These are phyloP conservation scores for Rhopalosiphum maidis DNA, from an alignment of 1,140 invertebrate genomes.

Conservation along the genomic window DNA sequence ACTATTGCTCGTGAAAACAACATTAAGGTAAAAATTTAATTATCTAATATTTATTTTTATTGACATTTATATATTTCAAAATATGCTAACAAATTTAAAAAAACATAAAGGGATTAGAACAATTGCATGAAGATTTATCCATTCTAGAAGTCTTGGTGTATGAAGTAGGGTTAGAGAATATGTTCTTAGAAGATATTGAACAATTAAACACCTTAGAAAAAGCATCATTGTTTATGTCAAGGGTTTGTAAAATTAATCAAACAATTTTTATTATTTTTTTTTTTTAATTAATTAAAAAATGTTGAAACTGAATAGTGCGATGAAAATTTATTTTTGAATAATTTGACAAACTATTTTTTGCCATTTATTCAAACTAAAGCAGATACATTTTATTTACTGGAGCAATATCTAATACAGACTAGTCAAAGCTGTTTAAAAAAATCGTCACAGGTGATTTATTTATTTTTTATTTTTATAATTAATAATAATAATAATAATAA, in stretches of 20 bases:
- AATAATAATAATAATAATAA: not conserved
- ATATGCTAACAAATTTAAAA: too few species aligned
- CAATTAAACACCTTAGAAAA: constrained; percentile 46
- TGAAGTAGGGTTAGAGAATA: constrained; percentile 30
- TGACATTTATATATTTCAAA: not conserved
- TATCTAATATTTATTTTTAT: not conserved
- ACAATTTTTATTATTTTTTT: not conserved
- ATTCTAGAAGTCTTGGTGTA: constrained; percentile 51
- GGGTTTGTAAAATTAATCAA: constrained; percentile 23
- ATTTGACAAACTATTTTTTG: constrained; percentile 40
- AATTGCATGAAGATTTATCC: constrained; percentile 49
- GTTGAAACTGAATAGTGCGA: constrained; percentile 24
- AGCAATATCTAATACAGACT: constrained; percentile 31
- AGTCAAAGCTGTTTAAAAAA: constrained; percentile 39
- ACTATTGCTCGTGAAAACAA: constrained; percentile 53
- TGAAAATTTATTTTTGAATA: constrained; percentile 35
- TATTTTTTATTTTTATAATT: not conserved
- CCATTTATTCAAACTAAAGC: constrained; percentile 47
- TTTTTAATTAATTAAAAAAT: not conserved
- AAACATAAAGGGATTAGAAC: constrained; percentile 33
- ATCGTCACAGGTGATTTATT: constrained; percentile 12
- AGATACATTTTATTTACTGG: constrained; percentile 40
- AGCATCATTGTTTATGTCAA: constrained; percentile 50
- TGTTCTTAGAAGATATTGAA: constrained; percentile 53
- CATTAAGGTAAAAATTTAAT: constrained; percentile 37